These are phyloP conservation scores for Mirounga angustirostris DNA, from an alignment of 2,113 vertebrate genomes.

Conservation along the genomic window DNA sequence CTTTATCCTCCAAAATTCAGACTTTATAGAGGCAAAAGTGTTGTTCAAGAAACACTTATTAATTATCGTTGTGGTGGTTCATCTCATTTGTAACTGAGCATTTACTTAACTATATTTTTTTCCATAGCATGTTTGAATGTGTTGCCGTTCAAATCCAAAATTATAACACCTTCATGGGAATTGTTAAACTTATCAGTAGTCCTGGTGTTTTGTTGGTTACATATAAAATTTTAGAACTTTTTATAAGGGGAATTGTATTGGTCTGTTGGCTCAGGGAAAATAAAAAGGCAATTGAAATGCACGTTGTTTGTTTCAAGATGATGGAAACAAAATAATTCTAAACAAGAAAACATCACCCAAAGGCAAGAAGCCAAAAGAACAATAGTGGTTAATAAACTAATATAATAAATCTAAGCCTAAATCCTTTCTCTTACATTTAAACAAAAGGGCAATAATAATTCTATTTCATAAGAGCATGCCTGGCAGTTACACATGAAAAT, in stretches of 20 bases:
- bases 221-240: conserved; percentile 19
- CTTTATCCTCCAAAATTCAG: neutral
- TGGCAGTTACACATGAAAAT: conserved; percentile 57
- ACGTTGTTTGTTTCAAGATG: conserved; percentile 52
- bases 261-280: conserved; percentile 21
- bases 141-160: neutral
- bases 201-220: neutral
- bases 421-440: conserved; percentile 37
- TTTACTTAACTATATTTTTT: neutral
- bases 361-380: conserved; percentile 50
- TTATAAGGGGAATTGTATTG: conserved; percentile 33
- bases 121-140: neutral
- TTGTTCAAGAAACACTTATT: neutral
- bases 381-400: conserved; percentile 40
- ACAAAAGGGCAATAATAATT: conserved; percentile 47
- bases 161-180: neutral
- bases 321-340: conserved; percentile 51
- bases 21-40: neutral
- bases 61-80: neutral
- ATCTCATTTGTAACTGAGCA: neutral
- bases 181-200: neutral
- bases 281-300: conserved; percentile 1
- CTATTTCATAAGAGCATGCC: conserved; percentile 63
- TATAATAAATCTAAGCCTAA: conserved; percentile 60
- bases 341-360: conserved; percentile 47